Base-by-base conservation (phyloP, 2,888 invertebrate genomes). In the Ennomos erosarius region DNA sequence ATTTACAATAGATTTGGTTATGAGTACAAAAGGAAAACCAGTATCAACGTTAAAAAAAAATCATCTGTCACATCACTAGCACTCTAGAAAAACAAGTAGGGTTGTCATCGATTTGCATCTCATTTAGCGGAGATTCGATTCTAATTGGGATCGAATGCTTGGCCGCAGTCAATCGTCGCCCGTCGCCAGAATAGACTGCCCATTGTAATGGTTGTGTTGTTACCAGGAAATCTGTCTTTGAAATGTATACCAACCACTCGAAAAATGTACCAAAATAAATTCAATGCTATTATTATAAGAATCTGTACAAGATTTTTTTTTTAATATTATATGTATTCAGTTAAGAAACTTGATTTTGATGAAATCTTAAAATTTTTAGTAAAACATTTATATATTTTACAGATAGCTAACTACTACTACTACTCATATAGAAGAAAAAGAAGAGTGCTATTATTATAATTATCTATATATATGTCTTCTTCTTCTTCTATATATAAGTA, bases 61-160 rank as follows among this genome's bases (percentile, higher is more conserved):
- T 10, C 6, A 5, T 47, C 38, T 44, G 54, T 39, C 65, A 44
- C 67, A 59, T 59, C 65, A 64, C 68, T 67, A 64, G 48, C 13
- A 1, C 1, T 9, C 10, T 43, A 54, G 47, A 52, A 59, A 60
- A 60, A 60, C 65, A 58, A 67, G 33, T 61, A 59, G 59, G 59
- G 64, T 69, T 69, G 69, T 69, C 69, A 67, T 69, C 69, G 69
- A 84, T 87, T 87, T 81, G 78, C 85, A 86, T 82, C 76, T 82
- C 85, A 85, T 85, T 84, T 83, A 81, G 74, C 74, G 67, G 74
- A 74, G 70, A 82, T 85, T 81, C 82, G 81, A 79, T 80, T 78
- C 81, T 84, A 85, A 85, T 86, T 87, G 81, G 83, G 78, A 82
- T 83, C 78, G 80, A 76, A 82, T 84, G 79, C 79, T 78, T 76